Conservation (phyloP, 2,797 vertebrate genomes). For the Natrix natrix region DNA sequence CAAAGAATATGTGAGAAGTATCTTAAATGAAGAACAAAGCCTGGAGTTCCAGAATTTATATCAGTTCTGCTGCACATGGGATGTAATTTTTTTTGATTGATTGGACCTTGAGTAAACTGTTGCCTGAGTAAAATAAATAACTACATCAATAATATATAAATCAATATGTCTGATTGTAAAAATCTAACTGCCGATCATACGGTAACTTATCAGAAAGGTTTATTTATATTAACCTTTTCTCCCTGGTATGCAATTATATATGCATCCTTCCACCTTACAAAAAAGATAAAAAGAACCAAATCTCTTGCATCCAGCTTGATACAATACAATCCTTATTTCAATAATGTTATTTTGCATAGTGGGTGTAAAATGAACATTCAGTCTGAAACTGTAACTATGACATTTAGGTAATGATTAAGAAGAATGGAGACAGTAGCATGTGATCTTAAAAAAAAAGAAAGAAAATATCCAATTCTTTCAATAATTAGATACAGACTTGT, state of each 20-base stretch:
- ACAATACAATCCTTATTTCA: not conserved
- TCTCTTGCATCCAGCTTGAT: not conserved
- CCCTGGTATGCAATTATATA: not conserved
- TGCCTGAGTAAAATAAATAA: not conserved
- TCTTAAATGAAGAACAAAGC: not conserved
- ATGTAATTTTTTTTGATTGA: not conserved
- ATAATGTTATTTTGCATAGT: not conserved
- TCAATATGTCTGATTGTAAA: not conserved
- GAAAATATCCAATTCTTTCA: not conserved
- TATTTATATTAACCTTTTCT: not conserved
- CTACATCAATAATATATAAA: not conserved
- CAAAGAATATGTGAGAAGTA: not conserved
- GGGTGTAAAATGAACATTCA: not conserved
- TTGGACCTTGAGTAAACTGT: not conserved
- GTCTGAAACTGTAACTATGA: not conserved
- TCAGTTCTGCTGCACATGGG: not conserved
- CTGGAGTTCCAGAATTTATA: not conserved
- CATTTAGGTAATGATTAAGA: not conserved
- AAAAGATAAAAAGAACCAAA: not conserved
- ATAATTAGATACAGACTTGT: not conserved
- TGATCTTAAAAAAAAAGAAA: not conserved
- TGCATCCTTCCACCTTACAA: not conserved
- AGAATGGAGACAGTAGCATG: not conserved
- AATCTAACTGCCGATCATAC: not conserved
- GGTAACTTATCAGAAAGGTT: not conserved